These are phyloP conservation scores for Lepeophtheirus nordmannii DNA, from an alignment of 2,888 invertebrate species.

Conservation along the genomic window DNA sequence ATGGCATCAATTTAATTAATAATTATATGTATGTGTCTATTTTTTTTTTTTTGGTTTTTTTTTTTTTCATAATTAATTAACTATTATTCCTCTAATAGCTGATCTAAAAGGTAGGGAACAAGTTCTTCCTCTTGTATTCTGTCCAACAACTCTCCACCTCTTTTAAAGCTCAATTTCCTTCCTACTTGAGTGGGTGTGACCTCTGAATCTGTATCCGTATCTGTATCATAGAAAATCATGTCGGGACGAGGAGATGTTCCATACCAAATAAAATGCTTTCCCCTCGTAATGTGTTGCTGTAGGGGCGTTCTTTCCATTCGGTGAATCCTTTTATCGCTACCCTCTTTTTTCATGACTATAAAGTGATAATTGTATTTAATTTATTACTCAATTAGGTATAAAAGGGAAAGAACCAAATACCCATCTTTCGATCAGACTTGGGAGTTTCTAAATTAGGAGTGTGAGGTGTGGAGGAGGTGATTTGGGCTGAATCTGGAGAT, in stretches of 20 bases:
- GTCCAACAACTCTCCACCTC: not conserved
- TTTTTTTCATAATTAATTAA: no score
- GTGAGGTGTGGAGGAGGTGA: no score
- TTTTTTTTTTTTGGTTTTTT: not conserved
- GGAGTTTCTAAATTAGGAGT: no score
- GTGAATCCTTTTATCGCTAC: not conserved
- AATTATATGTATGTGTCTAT: not conserved
- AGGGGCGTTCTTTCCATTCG: not conserved
- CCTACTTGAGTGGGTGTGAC: not conserved
- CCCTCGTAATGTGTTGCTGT: not conserved
- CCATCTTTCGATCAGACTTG: no score
- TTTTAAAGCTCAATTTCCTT: no score
- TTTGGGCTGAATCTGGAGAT: no score
- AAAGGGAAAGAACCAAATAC: no score
- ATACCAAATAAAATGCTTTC: not conserved
- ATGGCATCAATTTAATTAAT: not conserved
- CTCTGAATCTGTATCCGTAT: not conserved
- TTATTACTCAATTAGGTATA: no score
- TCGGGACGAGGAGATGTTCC: not conserved
- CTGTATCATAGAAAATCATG: not conserved
- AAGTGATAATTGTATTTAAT: no score
- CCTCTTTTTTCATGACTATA: no score
- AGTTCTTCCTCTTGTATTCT: not conserved
- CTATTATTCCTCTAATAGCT: not conserved
- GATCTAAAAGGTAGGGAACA: not conserved